Evolutionary conservation across 2,888 invertebrate species (phyloP), one percentile per base, ranked within the genome.

Genomic region (Chouioia cunea): DNA sequence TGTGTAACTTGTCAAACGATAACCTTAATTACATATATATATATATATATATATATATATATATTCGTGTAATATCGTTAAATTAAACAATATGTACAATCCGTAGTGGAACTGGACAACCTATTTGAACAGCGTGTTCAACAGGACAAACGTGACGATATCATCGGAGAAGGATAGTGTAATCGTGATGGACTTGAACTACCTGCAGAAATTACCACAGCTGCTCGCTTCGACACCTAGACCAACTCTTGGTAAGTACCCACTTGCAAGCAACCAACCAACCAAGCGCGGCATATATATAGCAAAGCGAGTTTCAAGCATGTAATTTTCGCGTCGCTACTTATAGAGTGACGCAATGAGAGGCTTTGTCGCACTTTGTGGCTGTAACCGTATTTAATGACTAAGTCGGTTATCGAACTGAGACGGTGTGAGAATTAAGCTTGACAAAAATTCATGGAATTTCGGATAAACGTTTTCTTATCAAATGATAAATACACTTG

Each of bases 161-260:
- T 85, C 87, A 57, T 83, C 87, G 0, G 79, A 83, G 6, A 78
- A 82, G 0, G 91, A 92, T 81, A 87, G 89, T 20, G 88, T 90
- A 68, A 90, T 92, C 70, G 88, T 93, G 16, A 88, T 90, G 87
- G 92, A 92, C 85, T 83, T 91, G 77, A 88, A 89, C 0, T 92
- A 91, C 81, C 85, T 92, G 74, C 89, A 90, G 81, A 89, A 89
- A 79, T 84, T 92, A 53, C 85, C 90, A 0, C 78, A 86, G 0
- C 80, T 92, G 56, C 81, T 92, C 36, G 83, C 87, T 0, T 85
- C 85, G 10, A 90, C 90, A 2, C 85, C 89, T 14, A 86, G 88
- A 0, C 81, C 88, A 15, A 86, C 88, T 10, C 80, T 92, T 75
- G 91, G 92, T 91, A 82, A 79, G 80, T 64, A 58, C 4, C 36